A percentile compares a stretch with the other conserved stretches of the same genome.
Evolutionary conservation across 1,140 invertebrate species (phyloP).

Genomic region (Globodera rostochiensis): DNA sequence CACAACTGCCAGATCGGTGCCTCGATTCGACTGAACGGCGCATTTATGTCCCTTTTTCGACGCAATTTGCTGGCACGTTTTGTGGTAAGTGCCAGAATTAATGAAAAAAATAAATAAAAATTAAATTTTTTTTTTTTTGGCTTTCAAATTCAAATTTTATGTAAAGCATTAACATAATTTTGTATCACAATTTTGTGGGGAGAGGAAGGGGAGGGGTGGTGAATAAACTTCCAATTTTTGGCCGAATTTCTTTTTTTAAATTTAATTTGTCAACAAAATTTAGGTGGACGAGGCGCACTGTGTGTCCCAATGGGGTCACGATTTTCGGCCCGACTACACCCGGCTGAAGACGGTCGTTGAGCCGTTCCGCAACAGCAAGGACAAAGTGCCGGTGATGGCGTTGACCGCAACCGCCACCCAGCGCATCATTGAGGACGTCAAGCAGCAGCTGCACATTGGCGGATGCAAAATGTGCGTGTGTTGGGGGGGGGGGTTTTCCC

Average conservation of each 20-base stretch:
- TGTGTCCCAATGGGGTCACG: constrained; percentile 92
- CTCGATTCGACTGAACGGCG: constrained; percentile 61
- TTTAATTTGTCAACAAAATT: constrained; percentile 65
- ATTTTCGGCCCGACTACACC: constrained; percentile 87
- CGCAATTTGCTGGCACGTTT: constrained; percentile 6
- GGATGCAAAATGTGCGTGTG: constrained; percentile 28
- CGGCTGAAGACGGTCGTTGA: constrained; percentile 73
- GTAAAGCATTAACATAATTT: too few relatives aligned
- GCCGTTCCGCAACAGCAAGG: constrained; percentile 74
- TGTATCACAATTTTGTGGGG: too few relatives aligned
- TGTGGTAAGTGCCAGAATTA: background rate
- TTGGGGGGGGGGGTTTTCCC: too few relatives aligned
- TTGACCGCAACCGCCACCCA: constrained; percentile 80
- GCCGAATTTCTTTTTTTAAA: background rate
- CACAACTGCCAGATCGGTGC: background rate
- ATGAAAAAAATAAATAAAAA: too few relatives aligned
- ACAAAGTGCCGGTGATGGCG: constrained; percentile 74
- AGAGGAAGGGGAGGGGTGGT: too few relatives aligned
- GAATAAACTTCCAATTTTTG: too few relatives aligned
- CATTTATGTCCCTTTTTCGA: constrained; percentile 46
- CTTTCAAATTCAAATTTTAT: too few relatives aligned
- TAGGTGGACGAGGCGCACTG: constrained; percentile 95
- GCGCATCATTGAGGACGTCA: constrained; percentile 73
- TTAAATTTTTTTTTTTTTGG: too few relatives aligned
- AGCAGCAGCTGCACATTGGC: constrained; percentile 48